These are phyloP conservation scores for Drosophila parabipectinata DNA, from an alignment of 1,140 invertebrate species.

Conservation along the genomic window DNA sequence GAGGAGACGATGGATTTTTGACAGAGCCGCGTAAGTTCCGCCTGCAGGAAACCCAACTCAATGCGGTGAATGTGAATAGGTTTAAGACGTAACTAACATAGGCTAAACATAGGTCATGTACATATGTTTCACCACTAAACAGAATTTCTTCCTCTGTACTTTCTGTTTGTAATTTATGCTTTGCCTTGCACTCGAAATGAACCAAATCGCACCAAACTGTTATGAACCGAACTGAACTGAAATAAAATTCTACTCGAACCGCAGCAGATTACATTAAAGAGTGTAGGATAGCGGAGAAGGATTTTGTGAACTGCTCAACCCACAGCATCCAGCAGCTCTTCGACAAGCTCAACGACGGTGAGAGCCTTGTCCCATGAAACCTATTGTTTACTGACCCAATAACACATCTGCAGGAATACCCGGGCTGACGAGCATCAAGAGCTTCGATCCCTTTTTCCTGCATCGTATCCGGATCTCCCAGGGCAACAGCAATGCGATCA, in stretches of 20 bases:
- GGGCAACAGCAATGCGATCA: conserved; percentile 87
- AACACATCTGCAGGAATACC: conserved; percentile 62
- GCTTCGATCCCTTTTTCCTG: conserved; percentile 88
- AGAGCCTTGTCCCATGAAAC: conserved; percentile 9
- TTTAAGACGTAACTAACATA: conserved; percentile 63
- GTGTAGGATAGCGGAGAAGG: conserved; percentile 86
- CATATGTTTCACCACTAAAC: conserved; percentile 71
- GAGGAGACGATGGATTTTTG: conserved; percentile 62
- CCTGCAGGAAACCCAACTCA: neutral
- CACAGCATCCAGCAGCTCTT: conserved; percentile 87
- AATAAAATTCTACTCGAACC: conserved; percentile 78
- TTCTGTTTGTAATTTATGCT: conserved; percentile 37
- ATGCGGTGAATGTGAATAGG: neutral
- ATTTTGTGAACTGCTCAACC: conserved; percentile 87
- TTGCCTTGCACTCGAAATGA: conserved; percentile 30
- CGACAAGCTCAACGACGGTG: conserved; percentile 85
- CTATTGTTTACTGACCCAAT: neutral
- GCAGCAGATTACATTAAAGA: conserved; percentile 88
- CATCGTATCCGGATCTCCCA: conserved; percentile 88
- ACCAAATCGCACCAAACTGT: conserved; percentile 19
- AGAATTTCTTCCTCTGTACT: conserved; percentile 66
- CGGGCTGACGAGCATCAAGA: conserved; percentile 84
- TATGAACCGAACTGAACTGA: conserved; percentile 49
- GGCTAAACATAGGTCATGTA: conserved; percentile 12
- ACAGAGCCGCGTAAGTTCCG: conserved; percentile 79